Evolutionary conservation across 2,797 vertebrate genomes (phyloP), one percentile per base, ranked within the genome.

Genomic region (Poecilia wingei): DNA sequence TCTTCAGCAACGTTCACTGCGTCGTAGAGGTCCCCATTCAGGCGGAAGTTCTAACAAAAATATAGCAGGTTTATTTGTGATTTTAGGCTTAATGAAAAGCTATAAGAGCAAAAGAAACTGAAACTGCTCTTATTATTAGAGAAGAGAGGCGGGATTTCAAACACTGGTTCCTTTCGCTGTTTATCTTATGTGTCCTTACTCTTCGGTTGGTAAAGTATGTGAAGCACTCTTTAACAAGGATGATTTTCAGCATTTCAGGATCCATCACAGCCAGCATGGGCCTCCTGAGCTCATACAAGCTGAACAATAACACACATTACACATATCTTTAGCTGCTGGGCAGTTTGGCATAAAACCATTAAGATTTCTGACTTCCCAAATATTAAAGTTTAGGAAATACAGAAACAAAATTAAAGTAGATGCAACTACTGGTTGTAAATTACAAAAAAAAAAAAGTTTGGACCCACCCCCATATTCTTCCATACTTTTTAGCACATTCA

Each of bases 221-320:
- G 69, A 95, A 94, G 77, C 92, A 95, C 39, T 96, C 95, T 81
- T 96, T 96, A 75, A 96, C 92, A 76, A 96, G 79, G 83, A 96
- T 87, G 71, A 41, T 87, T 92, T 92, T 95, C 74, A 96, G 73
- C 84, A 96, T 84, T 59, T 80, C 2, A 0, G 95, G 93, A 43
- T 96, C 95, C 89, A 88, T 78, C 87, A 95, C 57, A 31, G 31
- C 91, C 84, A 96, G 47, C 4, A 95, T 0, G 0, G 96, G 95
- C 76, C 25, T 90, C 72, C 88, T 94, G 10, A 95, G 74, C 4
- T 96, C 95, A 79, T 83, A 96, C 46, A 1, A 6, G 12, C 91
- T 91, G 49, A 9, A 84, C 33, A 86, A 47, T 73, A 33, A 74
- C 49, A 83, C 9, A 75, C 46, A 83, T 36, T 4, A 75, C 36